phyloP scores from a whole-genome alignment of 2,888 invertebrate genomes.

The Drepana falcataria region DNA sequence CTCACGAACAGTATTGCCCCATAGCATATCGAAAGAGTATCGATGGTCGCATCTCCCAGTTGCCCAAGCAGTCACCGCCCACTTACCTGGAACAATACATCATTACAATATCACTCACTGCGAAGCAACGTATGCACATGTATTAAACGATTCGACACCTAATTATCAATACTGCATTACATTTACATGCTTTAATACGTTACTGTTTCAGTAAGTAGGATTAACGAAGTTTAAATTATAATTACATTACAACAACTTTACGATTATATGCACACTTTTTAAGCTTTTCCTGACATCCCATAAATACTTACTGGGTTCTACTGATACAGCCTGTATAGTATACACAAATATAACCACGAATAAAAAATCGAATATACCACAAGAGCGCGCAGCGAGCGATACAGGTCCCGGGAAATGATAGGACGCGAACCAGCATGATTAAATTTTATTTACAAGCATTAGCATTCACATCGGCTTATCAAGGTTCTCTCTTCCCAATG shows the following conservation, averaged over 20 bases:
- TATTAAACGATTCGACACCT: conserved; percentile 51
- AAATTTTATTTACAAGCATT: conserved; percentile 63
- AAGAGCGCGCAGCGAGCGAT: conserved; percentile 16
- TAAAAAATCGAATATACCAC: not conserved
- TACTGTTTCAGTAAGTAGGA: not conserved
- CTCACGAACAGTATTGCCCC: conserved; percentile 53
- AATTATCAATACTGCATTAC: conserved; percentile 12
- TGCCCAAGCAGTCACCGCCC: conserved; percentile 51
- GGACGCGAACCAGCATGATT: conserved; percentile 43
- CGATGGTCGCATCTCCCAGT: conserved; percentile 53
- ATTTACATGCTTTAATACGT: not conserved
- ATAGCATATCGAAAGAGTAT: conserved; percentile 50
- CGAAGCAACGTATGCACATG: conserved; percentile 38
- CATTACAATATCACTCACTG: conserved; percentile 70
- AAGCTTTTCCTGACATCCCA: too few relatives aligned
- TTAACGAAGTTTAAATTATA: not conserved
- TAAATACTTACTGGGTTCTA: too few relatives aligned
- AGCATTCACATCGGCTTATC: conserved; percentile 59
- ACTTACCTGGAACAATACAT: conserved; percentile 78
- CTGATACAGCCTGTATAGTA: too few relatives aligned
- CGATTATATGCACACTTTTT: too few relatives aligned
- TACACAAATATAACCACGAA: not conserved
- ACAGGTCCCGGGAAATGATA: conserved; percentile 41
- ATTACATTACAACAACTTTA: not conserved
- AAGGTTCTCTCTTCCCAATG: conserved; percentile 32